Evolutionary conservation across 1,140 invertebrate genomes (phyloP).

Genomic region (Aphis craccivora): DNA sequence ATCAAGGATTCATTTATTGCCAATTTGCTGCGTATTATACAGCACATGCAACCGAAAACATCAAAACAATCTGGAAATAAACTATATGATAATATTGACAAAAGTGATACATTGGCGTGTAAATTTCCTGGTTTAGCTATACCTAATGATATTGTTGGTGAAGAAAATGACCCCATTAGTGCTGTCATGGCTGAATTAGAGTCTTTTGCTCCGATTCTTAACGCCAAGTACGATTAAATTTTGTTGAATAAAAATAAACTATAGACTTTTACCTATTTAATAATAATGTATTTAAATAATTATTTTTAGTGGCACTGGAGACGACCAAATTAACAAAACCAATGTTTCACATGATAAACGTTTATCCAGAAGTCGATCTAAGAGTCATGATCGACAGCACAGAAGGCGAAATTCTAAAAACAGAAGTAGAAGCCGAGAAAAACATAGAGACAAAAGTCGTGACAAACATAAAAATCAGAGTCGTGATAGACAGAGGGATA

Average conservation of each 20-base stretch:
- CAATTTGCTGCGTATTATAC: conserved; percentile 90
- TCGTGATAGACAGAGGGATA: conserved; percentile 62
- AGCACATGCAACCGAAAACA: conserved; percentile 85
- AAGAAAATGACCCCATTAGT: conserved; percentile 71
- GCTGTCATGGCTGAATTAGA: conserved; percentile 90
- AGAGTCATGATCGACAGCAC: conserved; percentile 56
- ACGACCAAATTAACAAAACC: background rate
- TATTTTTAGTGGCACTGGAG: background rate
- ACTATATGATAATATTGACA: conserved; percentile 62
- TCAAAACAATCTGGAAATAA: conserved; percentile 59
- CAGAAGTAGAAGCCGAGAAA: conserved; percentile 61
- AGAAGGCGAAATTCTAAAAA: conserved; percentile 62
- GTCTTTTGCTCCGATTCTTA: conserved; percentile 77
- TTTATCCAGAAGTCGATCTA: conserved; percentile 63
- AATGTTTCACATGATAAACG: conserved; percentile 62
- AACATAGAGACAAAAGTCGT: conserved; percentile 63
- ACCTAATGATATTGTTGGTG: conserved; percentile 75
- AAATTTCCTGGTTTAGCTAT: conserved; percentile 91
- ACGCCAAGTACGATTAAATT: background rate
- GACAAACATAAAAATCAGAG: conserved; percentile 60
- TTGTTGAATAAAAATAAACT: conserved; percentile 5
- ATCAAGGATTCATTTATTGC: conserved; percentile 86
- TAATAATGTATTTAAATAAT: conserved; percentile 29
- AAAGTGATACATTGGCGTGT: conserved; percentile 67
- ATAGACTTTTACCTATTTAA: background rate